Evolutionary conservation across 2,113 vertebrate genomes (phyloP).

Genomic region (Centropus unirufus): DNA sequence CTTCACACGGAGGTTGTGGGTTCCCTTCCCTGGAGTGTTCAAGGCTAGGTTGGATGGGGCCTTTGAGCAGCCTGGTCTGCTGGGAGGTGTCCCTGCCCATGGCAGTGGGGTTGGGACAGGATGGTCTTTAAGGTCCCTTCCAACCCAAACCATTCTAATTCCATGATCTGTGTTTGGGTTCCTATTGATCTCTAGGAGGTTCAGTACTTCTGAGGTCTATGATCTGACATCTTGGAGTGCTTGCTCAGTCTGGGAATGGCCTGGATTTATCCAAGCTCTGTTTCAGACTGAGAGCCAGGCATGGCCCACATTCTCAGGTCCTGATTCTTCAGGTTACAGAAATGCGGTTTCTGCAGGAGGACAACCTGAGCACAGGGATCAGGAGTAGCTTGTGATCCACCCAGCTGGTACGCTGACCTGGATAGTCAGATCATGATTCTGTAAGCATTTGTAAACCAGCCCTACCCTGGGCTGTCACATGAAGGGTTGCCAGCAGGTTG

Average conservation of each 20-base stretch:
- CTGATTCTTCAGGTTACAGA: background rate
- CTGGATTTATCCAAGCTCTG: background rate
- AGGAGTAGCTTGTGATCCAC: background rate
- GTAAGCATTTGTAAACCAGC: too few relatives aligned
- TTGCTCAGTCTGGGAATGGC: background rate
- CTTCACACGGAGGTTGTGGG: too few relatives aligned
- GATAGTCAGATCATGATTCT: background rate
- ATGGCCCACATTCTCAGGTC: background rate
- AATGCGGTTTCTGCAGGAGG: background rate
- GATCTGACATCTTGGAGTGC: background rate
- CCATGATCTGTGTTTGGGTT: background rate
- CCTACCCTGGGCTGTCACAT: too few relatives aligned
- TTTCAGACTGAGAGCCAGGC: background rate
- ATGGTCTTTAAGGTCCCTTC: too few relatives aligned
- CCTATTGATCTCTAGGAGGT: background rate
- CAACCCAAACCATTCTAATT: too few relatives aligned
- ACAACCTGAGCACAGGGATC: background rate
- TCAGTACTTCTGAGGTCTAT: background rate
- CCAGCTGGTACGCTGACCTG: background rate
- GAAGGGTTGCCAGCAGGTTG: too few relatives aligned
- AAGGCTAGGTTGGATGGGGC: too few relatives aligned
- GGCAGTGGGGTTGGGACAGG: too few relatives aligned
- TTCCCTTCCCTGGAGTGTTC: too few relatives aligned
- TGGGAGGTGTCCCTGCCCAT: too few relatives aligned
- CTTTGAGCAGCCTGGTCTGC: too few relatives aligned